Evolutionary conservation across 92 coral and sea anemone genomes (phyloP).

Genomic region (Porites rus): DNA sequence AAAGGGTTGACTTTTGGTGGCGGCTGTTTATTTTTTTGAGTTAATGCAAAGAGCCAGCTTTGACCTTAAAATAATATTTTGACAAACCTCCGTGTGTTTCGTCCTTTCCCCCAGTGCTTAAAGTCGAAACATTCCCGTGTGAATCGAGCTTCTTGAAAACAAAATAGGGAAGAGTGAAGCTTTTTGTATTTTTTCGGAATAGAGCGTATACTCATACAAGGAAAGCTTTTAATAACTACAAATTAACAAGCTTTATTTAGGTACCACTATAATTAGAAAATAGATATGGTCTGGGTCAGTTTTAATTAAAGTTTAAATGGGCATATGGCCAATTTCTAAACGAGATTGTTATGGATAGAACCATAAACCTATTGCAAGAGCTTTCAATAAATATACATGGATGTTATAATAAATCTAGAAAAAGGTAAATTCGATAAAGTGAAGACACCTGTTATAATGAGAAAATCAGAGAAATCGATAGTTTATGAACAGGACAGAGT

Average conservation of each 20-base stretch:
- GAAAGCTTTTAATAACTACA: neutral
- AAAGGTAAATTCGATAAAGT: no score
- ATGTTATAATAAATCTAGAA: no score
- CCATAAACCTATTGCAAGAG: no score
- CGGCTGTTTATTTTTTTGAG: neutral
- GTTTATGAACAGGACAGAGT: no score
- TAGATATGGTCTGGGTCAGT: neutral
- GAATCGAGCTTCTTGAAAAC: neutral
- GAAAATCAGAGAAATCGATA: no score
- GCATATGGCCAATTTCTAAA: no score
- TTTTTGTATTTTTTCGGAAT: no score
- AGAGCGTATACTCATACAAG: neutral
- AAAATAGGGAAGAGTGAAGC: no score
- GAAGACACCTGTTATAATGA: no score
- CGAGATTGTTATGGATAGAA: no score
- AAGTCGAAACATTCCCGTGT: neutral
- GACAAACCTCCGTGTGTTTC: neutral
- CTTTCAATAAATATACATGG: no score
- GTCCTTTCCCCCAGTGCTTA: neutral
- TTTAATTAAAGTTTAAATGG: neutral
- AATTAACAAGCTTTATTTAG: neutral
- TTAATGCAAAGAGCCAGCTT: neutral
- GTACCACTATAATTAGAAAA: neutral
- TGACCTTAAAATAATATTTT: neutral
- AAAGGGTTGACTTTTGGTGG: neutral